Conservation (phyloP, 1,140 invertebrate species). For the Solenopsis invicta region DNA sequence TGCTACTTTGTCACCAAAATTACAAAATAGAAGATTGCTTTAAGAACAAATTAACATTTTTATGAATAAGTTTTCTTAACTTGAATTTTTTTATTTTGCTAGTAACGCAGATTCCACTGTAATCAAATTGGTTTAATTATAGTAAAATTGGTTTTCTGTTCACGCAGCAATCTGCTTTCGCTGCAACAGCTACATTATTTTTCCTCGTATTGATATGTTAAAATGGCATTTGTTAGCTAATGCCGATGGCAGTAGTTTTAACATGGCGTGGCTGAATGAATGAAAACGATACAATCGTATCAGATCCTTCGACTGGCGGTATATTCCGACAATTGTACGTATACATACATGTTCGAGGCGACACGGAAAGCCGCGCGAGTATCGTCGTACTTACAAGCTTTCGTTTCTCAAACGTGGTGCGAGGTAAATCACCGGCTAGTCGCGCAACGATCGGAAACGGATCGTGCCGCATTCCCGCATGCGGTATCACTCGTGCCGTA, state of each 20-base stretch:
- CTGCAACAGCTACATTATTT: background rate
- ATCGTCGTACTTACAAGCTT: conserved; percentile 27
- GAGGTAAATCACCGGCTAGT: conserved; percentile 45
- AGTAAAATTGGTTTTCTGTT: background rate
- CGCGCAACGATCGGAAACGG: no score
- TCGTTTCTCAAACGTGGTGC: conserved; percentile 24
- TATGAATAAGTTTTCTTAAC: background rate
- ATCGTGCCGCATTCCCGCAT: conserved; percentile 25
- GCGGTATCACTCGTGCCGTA: conserved; percentile 25
- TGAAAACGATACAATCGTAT: conserved; percentile 23
- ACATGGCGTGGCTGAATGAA: conserved; percentile 3
- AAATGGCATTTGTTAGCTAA: conserved; percentile 2
- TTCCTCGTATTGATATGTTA: background rate
- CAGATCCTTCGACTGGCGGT: background rate
- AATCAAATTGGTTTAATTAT: background rate
- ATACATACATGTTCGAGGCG: background rate
- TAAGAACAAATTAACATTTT: no score
- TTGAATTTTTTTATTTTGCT: background rate
- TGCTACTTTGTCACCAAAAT: background rate
- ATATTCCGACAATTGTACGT: background rate
- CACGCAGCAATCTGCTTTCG: background rate
- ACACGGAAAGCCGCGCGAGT: conserved; percentile 25
- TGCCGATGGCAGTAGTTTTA: background rate
- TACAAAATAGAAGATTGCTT: background rate
- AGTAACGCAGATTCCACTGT: background rate